Evolutionary conservation across 2,113 vertebrate species (phyloP), one percentile per base, ranked within the genome.

Genomic region (Ploceus nigricollis): DNA sequence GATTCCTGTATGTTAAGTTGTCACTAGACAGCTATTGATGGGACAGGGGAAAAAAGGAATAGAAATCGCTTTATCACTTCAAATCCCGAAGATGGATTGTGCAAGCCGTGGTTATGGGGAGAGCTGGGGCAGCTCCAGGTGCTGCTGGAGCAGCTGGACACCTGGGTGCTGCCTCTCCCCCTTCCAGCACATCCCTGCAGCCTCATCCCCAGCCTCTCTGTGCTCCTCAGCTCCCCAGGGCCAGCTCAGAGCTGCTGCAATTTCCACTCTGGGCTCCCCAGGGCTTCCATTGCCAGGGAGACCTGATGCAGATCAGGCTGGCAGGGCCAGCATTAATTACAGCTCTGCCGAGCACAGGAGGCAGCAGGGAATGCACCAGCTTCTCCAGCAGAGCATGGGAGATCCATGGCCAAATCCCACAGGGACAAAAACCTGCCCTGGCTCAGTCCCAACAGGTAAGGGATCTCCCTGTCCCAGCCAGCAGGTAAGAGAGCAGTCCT

Each of bases 201-300:
- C 40, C 44, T 66, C 30, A 2, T 13, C 56, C n/a, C n/a, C 2
- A 0, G 35, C 23, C 61, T 35, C 37, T 19, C 72, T 0, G 0
- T 10, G 7, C 54, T 45, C 77, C 65, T 61, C 77, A 40, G 27
- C 44, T 72, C 72, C 72, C 47, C 23, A 11, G 45, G 47, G 18
- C 37, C 78, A 42, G 85, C 68, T 69, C 30, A 1, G 61, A 15
- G 6, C 70, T 85, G 47, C 73, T 84, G 73, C 51, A 96, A 92
- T 90, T 90, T 85, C 9, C 3, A 56, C 65, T 93, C 78, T 13
- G 30, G 8, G 2, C 47, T 94, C 89, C 66, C 82, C 79, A 56
- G 82, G 79, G 94, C 56, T 63, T 47, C 61, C 56, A 81, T 45
- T 75, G 65, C 93, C 35, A 2, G 65, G 85, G 89, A 92, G 85